Percentiles rank a stretch among this genome's conserved stretches.
Conservation (phyloP, 2,797 vertebrate genomes). For the Pempheris klunzingeri region DNA sequence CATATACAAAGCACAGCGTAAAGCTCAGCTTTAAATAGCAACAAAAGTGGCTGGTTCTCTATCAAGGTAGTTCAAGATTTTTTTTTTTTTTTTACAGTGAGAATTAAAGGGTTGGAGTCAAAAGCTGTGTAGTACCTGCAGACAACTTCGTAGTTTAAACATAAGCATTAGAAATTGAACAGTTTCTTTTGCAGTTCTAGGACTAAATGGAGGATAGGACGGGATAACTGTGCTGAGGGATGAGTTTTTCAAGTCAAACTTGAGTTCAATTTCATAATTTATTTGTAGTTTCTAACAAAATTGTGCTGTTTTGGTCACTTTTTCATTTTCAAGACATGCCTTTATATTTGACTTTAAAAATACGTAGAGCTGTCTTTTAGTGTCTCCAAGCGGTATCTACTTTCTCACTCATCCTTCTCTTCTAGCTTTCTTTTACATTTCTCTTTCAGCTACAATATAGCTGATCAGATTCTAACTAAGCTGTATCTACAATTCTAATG, state of each 20-base stretch:
- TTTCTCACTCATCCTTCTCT: not conserved
- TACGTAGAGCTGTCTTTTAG: not conserved
- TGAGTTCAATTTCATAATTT: not conserved
- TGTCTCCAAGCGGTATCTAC: not conserved
- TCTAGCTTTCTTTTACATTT: no score
- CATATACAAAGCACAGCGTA: conserved; percentile 17
- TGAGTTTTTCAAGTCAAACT: not conserved
- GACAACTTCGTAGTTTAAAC: not conserved
- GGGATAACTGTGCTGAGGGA: not conserved
- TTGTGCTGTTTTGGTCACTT: not conserved
- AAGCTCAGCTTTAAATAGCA: conserved; percentile 21
- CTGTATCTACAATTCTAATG: not conserved
- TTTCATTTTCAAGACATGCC: not conserved
- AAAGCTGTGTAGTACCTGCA: not conserved
- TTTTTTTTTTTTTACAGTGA: not conserved
- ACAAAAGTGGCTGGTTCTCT: not conserved
- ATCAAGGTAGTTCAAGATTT: not conserved
- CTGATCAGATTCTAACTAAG: not conserved
- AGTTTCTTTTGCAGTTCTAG: not conserved
- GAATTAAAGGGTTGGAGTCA: not conserved
- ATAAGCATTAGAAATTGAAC: not conserved
- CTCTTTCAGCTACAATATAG: not conserved
- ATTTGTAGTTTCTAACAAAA: not conserved
- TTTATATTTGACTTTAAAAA: not conserved
- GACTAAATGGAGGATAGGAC: not conserved